Conservation (phyloP, 2,113 vertebrate genomes). For the Gasterosteus aculeatus region DNA sequence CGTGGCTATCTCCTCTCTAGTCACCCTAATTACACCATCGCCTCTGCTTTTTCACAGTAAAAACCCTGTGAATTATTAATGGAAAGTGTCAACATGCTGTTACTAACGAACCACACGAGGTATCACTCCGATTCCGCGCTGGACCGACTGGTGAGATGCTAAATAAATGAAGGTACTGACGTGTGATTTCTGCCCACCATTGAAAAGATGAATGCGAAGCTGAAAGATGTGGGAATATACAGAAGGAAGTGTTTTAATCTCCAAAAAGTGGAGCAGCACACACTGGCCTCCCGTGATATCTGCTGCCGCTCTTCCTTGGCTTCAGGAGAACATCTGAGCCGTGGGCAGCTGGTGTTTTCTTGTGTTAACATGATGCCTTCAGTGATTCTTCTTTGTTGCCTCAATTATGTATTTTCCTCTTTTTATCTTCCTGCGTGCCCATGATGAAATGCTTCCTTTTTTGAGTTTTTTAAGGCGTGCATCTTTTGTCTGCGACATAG, state of each 20-base stretch:
- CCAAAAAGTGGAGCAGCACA: constrained; percentile 8
- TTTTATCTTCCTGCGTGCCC: constrained; percentile 19
- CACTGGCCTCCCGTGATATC: constrained; percentile 6
- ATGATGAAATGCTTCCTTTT: not conserved
- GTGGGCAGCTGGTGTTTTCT: constrained; percentile 35
- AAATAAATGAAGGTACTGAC: constrained; percentile 46
- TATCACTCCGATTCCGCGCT: constrained; percentile 34
- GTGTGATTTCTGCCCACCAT: constrained; percentile 31
- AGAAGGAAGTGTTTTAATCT: constrained; percentile 17
- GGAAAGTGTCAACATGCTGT: constrained; percentile 50
- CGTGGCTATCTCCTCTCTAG: constrained; percentile 36
- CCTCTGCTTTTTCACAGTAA: constrained; percentile 54
- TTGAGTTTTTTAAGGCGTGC: constrained; percentile 35
- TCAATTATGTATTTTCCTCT: constrained; percentile 50
- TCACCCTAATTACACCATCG: constrained; percentile 47
- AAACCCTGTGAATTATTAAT: constrained; percentile 67
- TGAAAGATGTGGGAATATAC: not conserved
- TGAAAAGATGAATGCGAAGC: constrained; percentile 39
- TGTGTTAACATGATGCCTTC: constrained; percentile 27
- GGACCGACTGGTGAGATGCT: constrained; percentile 37
- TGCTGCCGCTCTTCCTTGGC: constrained; percentile 12
- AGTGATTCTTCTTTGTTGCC: constrained; percentile 36
- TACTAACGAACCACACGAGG: constrained; percentile 44
- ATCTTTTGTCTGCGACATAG: constrained; percentile 36
- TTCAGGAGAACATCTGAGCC: constrained; percentile 34